Evolutionary conservation across 2,888 invertebrate species (phyloP).

Genomic region (Sepiola atlantica): DNA sequence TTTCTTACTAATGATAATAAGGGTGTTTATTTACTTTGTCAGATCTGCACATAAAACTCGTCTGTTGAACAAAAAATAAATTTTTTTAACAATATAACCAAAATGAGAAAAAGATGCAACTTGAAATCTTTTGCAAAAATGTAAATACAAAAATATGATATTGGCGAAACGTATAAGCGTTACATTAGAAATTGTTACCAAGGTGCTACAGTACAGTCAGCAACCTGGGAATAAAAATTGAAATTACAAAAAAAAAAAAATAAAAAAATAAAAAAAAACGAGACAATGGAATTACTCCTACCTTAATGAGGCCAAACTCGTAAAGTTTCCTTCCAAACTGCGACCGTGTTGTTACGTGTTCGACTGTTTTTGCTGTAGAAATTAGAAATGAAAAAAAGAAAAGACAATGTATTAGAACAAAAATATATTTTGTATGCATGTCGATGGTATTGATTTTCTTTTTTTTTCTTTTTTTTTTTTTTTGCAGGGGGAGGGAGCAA

Average conservation of each 20-base stretch:
- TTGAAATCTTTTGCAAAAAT: background rate
- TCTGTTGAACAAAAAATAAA: too few relatives aligned
- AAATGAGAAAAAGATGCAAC: too few relatives aligned
- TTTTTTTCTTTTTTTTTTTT: too few relatives aligned
- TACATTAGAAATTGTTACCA: background rate
- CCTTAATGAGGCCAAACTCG: slow-evolving; percentile 77
- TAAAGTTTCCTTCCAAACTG: slow-evolving; percentile 76
- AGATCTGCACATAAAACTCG: too few relatives aligned
- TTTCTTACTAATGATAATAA: background rate
- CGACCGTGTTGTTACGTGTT: slow-evolving; percentile 78
- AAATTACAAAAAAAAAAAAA: too few relatives aligned
- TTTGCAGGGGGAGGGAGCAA: too few relatives aligned
- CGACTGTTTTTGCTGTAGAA: slow-evolving; percentile 74
- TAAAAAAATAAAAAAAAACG: background rate
- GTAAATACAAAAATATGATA: background rate
- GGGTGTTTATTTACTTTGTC: background rate
- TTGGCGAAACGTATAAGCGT: background rate
- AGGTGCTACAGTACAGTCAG: background rate
- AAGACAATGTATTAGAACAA: too few relatives aligned
- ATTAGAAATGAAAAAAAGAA: background rate
- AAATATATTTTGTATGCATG: too few relatives aligned
- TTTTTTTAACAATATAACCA: too few relatives aligned
- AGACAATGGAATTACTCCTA: slow-evolving; percentile 52
- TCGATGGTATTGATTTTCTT: too few relatives aligned
- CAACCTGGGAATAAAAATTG: background rate